Base-by-base conservation (phyloP, 92 coral and sea anemone genomes). In the Scolanthus callimorphus region DNA sequence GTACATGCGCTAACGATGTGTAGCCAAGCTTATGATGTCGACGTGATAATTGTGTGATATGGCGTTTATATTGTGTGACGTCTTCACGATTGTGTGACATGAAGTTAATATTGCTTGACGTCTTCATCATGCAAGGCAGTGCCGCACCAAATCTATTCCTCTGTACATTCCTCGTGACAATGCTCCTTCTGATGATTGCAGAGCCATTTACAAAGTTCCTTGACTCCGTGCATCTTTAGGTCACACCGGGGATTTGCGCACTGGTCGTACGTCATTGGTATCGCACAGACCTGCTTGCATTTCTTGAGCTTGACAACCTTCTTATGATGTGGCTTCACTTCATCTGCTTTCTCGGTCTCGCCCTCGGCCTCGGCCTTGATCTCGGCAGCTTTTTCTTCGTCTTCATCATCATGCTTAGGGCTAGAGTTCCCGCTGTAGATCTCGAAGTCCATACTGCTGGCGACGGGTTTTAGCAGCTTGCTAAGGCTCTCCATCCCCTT, bases 191-290 rank as follows among this genome's bases (percentile, higher is more conserved):
- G 99, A 41, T 94, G 90, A 48, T 85, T 69, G 37, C 99, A 94
- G 29, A 94, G 77, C 59, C 72, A 94, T 26, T 62, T 59, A 41
- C 99, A 94, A 57, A 94, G 67, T 66, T 94, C 99, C 56, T 81
- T 94, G 59, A 94, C 89, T 51, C 94, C 69, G 46, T 96, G 96
- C 82, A 94, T 80, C 61, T 94, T 94, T 24, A 67, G 62, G 19
- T 44, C 85, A 46, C 99, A 94, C 45, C 99, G 77, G 43, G 99
- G 99, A 25, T 87, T 84, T 12, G 99, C 99, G 60, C 99, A 94
- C 57, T 87, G 80, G 34, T 94, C 72, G 70, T 88, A 94, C 23
- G 85, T 83, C 97, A 94, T 84, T 44, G 96, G 96, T 26, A 79
- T 63, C 15, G 70, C 78, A 30, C 99, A 94, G 11, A 73, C 90